phyloP scores from a whole-genome alignment of 2,888 invertebrate species.

The Zele albiditarsus region DNA sequence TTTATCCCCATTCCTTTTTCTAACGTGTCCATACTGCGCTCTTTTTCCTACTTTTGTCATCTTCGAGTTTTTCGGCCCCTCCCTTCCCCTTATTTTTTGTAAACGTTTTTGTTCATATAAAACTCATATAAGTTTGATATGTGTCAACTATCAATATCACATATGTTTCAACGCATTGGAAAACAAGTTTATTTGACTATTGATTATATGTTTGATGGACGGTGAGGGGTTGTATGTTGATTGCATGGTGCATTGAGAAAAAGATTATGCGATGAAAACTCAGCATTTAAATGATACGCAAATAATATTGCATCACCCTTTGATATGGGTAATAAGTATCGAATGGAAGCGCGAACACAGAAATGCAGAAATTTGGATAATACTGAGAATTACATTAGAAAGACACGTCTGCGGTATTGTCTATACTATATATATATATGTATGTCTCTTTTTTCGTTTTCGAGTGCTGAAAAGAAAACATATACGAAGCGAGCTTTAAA shows the following conservation, averaged over 20 bases:
- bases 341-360: too few species aligned
- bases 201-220: too few species aligned
- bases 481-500: background rate
- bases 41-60: slow-evolving; percentile 5
- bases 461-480: slow-evolving; percentile 6
- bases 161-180: background rate
- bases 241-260: too few species aligned
- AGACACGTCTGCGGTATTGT: too few species aligned
- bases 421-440: too few species aligned
- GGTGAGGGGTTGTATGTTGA: too few species aligned
- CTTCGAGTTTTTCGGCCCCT: background rate
- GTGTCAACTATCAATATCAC: background rate
- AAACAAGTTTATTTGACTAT: background rate
- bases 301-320: too few species aligned
- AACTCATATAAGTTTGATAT: background rate
- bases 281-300: too few species aligned
- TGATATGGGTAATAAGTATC: too few species aligned
- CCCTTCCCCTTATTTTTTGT: background rate
- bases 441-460: background rate
- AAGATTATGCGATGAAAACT: too few species aligned
- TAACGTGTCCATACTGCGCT: slow-evolving; percentile 21
- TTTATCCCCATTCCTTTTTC: slow-evolving; percentile 42
- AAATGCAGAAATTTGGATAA: too few species aligned
- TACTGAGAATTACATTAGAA: too few species aligned
- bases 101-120: background rate